Base-by-base conservation (phyloP, 2,888 invertebrate species). In the Chironomus tentans region DNA sequence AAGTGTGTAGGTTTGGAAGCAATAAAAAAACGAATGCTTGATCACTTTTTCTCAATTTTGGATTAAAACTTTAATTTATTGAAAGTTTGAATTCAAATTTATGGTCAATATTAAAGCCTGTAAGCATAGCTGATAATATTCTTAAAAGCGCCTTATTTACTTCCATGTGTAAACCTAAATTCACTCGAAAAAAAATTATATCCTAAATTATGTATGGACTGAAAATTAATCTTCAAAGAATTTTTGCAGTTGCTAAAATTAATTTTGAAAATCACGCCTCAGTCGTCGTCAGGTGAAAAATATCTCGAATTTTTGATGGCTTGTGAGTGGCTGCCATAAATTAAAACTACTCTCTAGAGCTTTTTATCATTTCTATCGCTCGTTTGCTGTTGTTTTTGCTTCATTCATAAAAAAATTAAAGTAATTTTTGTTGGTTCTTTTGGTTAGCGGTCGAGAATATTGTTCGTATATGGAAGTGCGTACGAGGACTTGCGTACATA, bases 171-270 rank as follows among this genome's bases (percentile, higher is more conserved):
- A 2, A 38, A 10, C 38, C 38, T 10, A 2, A 38, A 10, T 38
- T 10, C 1, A 38, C 10, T 38, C 38, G 10, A 1, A 38, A 38
- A n/a, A 38, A 38, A 38, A 10, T 24, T 38, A 28, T 28, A 21
- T 18, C 10, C 13, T 56, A 22, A 70, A 70, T 47, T 70, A 70
- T 50, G 50, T 56, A 50, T 28, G 50, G 24, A 13, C 10, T 12
- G 48, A 70, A 56, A 70, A 70, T 70, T 70, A 70, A 70, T 70
- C 70, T 70, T 70, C 70, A 70, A 70, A 50, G 70, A 70, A 24
- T 56, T 47, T 56, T 18, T 56, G 15, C 6, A 3, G 15, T 56
- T 18, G 15, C 56, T 18, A 2, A 70, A 70, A 70, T 56, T 50
- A 70, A 70, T 56, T 70, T 47, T 21, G 46, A 70, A 70, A 70